Base-by-base conservation (phyloP, 2,797 vertebrate genomes). In the Danio tinwini region DNA sequence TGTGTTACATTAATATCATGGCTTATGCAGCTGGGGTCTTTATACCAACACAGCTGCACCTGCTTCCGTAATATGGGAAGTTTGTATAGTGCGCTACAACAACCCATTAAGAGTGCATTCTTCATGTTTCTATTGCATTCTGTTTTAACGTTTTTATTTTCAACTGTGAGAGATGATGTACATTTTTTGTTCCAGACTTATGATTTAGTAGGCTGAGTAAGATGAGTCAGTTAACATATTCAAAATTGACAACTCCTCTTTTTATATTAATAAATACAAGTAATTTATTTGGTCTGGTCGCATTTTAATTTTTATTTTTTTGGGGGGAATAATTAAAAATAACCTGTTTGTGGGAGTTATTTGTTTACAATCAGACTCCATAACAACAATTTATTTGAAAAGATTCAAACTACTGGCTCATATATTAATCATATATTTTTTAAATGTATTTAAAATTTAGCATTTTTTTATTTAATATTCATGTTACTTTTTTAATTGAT, bases 1-100 rank as follows among this genome's bases (percentile, higher is more conserved):
- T 16, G n/a, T 47, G 74, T 53, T 69, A 62, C 56, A 81, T 84
- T 81, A 76, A 61, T 77, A 81, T 65, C 78, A 72, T 81, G 77
- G 70, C 69, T 68, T 78, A 73, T 50, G 52, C 68, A 67, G 68
- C 40, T 70, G 37, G 71, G 42, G 69, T 55, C 44, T 70, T 61
- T 55, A 59, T n/a, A 63, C 40, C 8, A 62, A 50, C 59, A 77
- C 61, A 61, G 52, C 7, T 76, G 68, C 52, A 65, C 67, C 58
- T 70, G 58, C 53, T 70, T 21, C 37, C 12, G 7, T 14, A 61
- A 80, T 19, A 8, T 63, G 58, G 40, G 13, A 52, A 7, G 17
- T 29, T 29, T 55, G 39, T 5, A n/a, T 5, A 8, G 2, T 40
- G 11, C 59, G 45, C 11, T 21, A 21, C 50, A 6, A 19, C 8